Base-by-base conservation (phyloP, 2,113 vertebrate genomes). In the Archilochus colubris region DNA sequence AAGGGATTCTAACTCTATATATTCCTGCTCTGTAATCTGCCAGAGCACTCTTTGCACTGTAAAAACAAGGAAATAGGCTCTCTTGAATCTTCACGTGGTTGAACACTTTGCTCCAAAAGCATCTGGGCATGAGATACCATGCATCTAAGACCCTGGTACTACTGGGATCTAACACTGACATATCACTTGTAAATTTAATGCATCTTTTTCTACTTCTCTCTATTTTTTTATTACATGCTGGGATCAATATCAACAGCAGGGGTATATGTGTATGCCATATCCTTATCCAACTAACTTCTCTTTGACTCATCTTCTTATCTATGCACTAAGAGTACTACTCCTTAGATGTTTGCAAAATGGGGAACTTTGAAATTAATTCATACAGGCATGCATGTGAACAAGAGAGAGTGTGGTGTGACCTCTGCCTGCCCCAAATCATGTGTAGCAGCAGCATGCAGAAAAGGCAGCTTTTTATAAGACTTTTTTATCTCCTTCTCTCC, bases 1-100 rank as follows among this genome's bases (percentile, higher is more conserved):
- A 96, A 95, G 68, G 84, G 74, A 88, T 90, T 95, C 93, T 92
- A 91, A 87, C 88, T 94, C 72, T 73, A 50, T 91, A 59, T 90
- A 91, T 93, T 94, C 64, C 68, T 43, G 30, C 62, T 91, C 86
- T 93, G 86, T 93, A 94, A 93, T 94, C 91, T 97, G 58, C 68
- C 94, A 72, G 68, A 88, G 50, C 77, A 88, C 90, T 96, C 68
- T 75, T 81, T 0, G 5, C 54, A 30, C 68, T 86, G 48, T n/a
- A 68, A 88, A 94, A 91, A 89, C 54, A 86, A 91, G 88, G 88
- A 96, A 93, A 93, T 75, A 33, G 63, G 57, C 64, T 90, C 69
- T 88, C 84, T 82, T 51, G 72, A 88, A 78, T 94, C 80, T 73
- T 73, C 25, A 23, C 72, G 58, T 14, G 82, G 73, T 86, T 6